Evolutionary conservation across 2,113 vertebrate species (phyloP).

Genomic region (Ctenodactylus gundi): DNA sequence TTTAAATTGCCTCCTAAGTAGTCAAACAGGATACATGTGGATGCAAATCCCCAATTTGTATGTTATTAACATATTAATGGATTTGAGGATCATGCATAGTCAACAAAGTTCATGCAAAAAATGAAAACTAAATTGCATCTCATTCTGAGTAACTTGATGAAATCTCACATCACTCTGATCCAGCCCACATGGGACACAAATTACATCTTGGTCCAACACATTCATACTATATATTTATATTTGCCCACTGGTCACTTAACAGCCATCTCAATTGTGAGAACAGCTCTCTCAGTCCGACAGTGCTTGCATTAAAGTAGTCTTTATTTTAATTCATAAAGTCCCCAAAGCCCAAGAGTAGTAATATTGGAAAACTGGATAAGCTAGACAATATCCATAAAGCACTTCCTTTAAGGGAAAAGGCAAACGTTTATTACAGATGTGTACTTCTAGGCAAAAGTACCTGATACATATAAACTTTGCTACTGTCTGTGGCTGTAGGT

Average conservation of each 20-base stretch:
- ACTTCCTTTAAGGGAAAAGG: neutral
- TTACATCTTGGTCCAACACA: neutral
- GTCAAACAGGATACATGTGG: no score
- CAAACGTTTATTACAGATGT: neutral
- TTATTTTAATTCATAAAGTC: neutral
- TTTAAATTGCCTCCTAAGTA: neutral
- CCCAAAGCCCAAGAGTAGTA: neutral
- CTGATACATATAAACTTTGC: neutral
- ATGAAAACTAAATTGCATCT: neutral
- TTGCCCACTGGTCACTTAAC: neutral
- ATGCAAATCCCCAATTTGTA: no score
- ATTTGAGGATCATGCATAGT: no score
- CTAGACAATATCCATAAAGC: neutral
- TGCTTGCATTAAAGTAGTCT: no score
- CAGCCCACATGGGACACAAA: neutral
- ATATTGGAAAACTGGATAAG: neutral
- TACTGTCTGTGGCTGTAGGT: no score
- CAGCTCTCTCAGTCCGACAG: rapidly evolving
- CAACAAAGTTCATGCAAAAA: no score
- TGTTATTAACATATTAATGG: no score
- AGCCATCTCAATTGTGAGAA: neutral
- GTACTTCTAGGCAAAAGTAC: neutral
- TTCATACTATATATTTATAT: neutral
- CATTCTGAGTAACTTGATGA: neutral
- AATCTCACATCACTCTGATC: neutral